Percentiles rank a stretch among this genome's conserved stretches.
phyloP scores from a whole-genome alignment of 2,888 invertebrate genomes.

The Euplagia quadripunctaria region DNA sequence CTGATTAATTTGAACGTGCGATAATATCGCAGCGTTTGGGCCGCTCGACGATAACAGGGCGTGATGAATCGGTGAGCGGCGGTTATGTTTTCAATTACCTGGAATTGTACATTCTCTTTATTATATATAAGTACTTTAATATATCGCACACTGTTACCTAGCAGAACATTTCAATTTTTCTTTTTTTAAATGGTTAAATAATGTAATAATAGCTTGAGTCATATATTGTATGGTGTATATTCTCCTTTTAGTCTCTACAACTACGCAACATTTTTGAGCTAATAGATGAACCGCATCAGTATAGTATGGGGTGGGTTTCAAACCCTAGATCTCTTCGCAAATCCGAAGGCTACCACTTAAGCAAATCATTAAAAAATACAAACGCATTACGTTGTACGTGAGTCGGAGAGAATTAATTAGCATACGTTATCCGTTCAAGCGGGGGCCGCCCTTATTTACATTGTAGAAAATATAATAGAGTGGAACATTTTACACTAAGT shows the following conservation, averaged over 20 bases:
- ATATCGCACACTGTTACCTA: not conserved
- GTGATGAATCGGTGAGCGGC: not conserved
- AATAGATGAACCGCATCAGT: not conserved
- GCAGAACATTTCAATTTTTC: not conserved
- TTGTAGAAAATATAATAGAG: not conserved
- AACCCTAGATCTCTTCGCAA: not conserved
- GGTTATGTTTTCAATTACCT: not conserved
- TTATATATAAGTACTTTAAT: not conserved
- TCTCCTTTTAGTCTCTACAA: not conserved
- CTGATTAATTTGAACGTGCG: slow-evolving; percentile 13
- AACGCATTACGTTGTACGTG: not conserved
- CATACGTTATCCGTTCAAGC: not conserved
- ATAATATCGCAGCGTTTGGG: not conserved
- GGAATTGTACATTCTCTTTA: not conserved
- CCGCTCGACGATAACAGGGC: not conserved
- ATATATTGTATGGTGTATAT: not conserved
- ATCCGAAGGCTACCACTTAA: not conserved
- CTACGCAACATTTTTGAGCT: not conserved
- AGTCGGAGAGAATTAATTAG: not conserved
- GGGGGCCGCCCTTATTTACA: too few species aligned
- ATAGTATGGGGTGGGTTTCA: not conserved
- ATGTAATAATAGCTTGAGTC: not conserved
- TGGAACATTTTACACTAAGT: not conserved
- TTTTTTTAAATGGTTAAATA: not conserved
- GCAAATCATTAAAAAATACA: slow-evolving; percentile 3